These are phyloP conservation scores for Lepidocolaptes lacrymiger DNA, from an alignment of 2,797 vertebrate species.

Conservation along the genomic window DNA sequence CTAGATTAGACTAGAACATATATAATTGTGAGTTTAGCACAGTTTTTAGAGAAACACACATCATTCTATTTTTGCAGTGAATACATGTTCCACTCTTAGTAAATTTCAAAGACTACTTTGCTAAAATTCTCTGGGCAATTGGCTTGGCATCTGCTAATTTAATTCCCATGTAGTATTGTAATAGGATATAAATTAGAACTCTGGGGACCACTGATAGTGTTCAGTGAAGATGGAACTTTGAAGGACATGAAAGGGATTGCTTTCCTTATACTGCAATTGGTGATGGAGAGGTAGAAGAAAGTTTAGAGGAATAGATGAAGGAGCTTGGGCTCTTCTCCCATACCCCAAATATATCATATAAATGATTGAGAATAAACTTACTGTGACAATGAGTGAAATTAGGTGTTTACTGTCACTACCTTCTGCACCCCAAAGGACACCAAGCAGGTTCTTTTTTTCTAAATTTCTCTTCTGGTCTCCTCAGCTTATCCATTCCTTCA, in stretches of 20 bases:
- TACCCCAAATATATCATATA: neutral
- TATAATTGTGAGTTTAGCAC: neutral
- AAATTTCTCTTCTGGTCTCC: neutral
- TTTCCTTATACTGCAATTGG: neutral
- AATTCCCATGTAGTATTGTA: neutral
- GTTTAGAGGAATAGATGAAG: neutral
- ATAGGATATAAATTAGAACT: conserved; percentile 40
- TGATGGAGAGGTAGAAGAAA: neutral
- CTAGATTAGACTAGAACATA: neutral
- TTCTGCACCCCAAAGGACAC: neutral
- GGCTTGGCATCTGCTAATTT: conserved; percentile 19
- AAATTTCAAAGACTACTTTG: neutral
- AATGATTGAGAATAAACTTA: neutral
- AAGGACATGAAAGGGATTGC: neutral
- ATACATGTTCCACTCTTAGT: neutral
- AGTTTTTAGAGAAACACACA: neutral
- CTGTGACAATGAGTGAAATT: neutral
- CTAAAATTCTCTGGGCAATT: conserved; percentile 5
- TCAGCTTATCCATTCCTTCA: neutral
- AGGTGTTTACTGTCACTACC: neutral
- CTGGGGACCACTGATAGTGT: neutral
- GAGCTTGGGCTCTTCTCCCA: neutral
- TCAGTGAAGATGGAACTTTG: neutral
- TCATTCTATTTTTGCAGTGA: neutral
- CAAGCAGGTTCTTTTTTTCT: neutral